phyloP scores from a whole-genome alignment of 2,797 vertebrate genomes.

The Takifugu rubripes region DNA sequence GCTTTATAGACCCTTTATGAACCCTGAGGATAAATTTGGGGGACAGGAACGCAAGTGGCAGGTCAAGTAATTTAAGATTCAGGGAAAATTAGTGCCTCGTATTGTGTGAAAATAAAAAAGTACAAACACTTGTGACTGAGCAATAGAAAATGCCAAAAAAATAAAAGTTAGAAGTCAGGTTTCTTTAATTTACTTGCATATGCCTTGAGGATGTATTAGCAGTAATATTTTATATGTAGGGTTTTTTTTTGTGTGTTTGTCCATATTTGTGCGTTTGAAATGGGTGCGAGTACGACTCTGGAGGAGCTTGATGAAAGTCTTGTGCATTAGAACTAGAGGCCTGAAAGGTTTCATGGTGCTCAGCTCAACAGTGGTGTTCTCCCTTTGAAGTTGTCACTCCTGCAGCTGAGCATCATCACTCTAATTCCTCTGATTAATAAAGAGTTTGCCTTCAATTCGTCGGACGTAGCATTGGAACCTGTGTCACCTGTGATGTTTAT shows the following conservation, averaged over 20 bases:
- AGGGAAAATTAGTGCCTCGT: neutral
- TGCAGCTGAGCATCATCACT: conserved; percentile 68
- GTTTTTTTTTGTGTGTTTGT: neutral
- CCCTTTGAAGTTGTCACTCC: conserved; percentile 22
- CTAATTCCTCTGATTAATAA: conserved; percentile 52
- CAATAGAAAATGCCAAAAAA: neutral
- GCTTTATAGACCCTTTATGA: neutral
- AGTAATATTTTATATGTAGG: neutral
- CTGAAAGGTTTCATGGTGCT: conserved; percentile 70
- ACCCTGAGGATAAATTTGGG: neutral
- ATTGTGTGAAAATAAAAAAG: neutral
- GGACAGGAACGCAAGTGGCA: neutral
- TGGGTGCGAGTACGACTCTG: conserved; percentile 57
- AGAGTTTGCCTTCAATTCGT: conserved; percentile 59
- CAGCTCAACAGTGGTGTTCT: conserved; percentile 36
- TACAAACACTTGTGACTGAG: neutral
- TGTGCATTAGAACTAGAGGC: conserved; percentile 64
- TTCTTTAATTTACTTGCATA: conserved; percentile 5
- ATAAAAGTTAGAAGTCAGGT: conserved; percentile 1
- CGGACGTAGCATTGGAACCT: conserved; percentile 40
- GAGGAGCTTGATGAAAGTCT: conserved; percentile 73
- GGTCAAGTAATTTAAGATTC: neutral
- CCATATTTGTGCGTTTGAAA: conserved; percentile 38
- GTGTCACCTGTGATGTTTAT: conserved; percentile 36
- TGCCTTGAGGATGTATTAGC: conserved; percentile 2